These are phyloP conservation scores for Hartigia nigra DNA, from an alignment of 2,888 invertebrate species.

Conservation along the genomic window DNA sequence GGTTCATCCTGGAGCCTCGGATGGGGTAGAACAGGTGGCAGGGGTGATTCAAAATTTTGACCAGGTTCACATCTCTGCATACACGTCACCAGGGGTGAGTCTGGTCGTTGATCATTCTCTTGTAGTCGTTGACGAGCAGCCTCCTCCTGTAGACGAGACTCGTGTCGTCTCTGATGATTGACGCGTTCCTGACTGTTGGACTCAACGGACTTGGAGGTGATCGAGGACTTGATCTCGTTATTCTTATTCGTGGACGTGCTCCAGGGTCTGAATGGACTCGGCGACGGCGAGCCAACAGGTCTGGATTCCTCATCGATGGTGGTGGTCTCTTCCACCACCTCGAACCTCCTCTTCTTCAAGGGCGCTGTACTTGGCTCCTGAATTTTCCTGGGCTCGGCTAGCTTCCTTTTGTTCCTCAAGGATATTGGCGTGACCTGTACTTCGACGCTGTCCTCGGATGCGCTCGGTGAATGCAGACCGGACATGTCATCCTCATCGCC, in stretches of 20 bases:
- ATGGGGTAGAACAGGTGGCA: constrained; percentile 27
- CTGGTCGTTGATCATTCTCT: constrained; percentile 14
- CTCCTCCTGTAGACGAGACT: constrained; percentile 43
- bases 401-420: constrained; percentile 74
- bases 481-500: constrained; percentile 74
- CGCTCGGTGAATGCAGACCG: constrained; percentile 72
- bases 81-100: background rate
- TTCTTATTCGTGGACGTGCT: constrained; percentile 58
- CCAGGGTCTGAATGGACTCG: constrained; percentile 76
- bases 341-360: constrained; percentile 73
- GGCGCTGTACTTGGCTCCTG: constrained; percentile 69
- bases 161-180: constrained; percentile 26
- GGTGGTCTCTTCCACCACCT: constrained; percentile 49
- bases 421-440: constrained; percentile 72
- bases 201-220: background rate
- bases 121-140: constrained; percentile 25
- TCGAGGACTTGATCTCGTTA: constrained; percentile 21
- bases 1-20: constrained; percentile 71
- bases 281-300: constrained; percentile 55
- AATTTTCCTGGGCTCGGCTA: constrained; percentile 75
- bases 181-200: background rate
- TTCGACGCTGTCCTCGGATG: constrained; percentile 75
- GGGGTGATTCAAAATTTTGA: constrained; percentile 36
- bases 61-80: constrained; percentile 40
- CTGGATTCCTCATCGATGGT: constrained; percentile 52